A percentile compares a stretch with the other conserved stretches of the same genome.
phyloP scores from a whole-genome alignment of 2,797 vertebrate species.

The Gallinago solitaria region DNA sequence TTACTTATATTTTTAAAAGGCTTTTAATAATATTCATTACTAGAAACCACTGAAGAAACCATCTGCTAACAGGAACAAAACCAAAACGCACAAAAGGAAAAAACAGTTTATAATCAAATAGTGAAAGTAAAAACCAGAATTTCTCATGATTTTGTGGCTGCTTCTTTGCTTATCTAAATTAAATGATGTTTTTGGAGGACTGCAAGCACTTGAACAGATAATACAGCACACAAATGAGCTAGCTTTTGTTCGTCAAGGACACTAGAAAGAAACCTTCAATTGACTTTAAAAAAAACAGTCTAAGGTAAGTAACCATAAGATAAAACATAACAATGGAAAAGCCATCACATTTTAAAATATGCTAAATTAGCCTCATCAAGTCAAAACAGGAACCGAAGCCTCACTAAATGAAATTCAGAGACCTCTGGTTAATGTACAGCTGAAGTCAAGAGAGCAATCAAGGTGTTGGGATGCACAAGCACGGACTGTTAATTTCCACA shows the following conservation, averaged over 20 bases:
- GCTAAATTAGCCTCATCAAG: not conserved
- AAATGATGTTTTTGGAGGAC: not conserved
- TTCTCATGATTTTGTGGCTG: not conserved
- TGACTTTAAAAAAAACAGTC: not conserved
- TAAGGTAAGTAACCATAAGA: not conserved
- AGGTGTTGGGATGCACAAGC: not conserved
- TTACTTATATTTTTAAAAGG: not conserved
- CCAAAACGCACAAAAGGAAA: rapidly evolving
- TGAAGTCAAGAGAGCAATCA: not conserved
- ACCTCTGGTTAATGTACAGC: not conserved
- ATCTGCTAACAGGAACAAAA: not conserved
- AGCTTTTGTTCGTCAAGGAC: not conserved
- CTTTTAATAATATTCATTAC: not conserved
- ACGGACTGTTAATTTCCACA: not conserved
- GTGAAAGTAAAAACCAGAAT: not conserved
- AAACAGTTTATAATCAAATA: not conserved
- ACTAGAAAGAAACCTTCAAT: not conserved
- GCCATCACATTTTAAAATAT: not conserved
- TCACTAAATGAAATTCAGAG: not conserved
- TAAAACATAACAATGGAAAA: not conserved
- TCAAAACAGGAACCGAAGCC: not conserved
- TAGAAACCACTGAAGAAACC: not conserved
- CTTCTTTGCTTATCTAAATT: not conserved
- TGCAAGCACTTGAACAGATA: not conserved
- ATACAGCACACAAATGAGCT: not conserved